Conservation (phyloP, 2,888 invertebrate genomes). For the Lasioglossum lativentre region DNA sequence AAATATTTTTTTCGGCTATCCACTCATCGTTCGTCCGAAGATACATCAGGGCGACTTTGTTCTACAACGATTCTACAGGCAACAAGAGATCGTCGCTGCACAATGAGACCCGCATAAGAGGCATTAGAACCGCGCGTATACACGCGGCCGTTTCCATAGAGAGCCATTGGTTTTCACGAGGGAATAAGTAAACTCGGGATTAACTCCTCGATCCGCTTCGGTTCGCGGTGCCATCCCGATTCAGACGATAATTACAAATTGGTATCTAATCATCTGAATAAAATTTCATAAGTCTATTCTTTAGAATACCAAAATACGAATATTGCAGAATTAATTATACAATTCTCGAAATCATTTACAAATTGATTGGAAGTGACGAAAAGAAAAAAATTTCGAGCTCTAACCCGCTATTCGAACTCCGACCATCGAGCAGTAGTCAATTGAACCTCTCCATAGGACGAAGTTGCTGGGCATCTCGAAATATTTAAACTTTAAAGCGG, state of each 20-base stretch:
- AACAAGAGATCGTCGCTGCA: conserved; percentile 66
- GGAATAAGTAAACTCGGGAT: conserved; percentile 40
- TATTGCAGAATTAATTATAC: background rate
- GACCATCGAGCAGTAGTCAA: background rate
- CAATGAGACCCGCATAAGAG: conserved; percentile 69
- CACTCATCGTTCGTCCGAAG: conserved; percentile 19
- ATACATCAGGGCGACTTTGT: conserved; percentile 32
- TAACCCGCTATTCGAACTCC: background rate
- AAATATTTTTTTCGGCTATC: conserved; percentile 35
- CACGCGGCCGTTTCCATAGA: conserved; percentile 29
- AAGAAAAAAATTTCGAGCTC: background rate
- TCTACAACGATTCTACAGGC: conserved; percentile 56
- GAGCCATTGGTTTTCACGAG: conserved; percentile 45
- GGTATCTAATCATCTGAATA: background rate
- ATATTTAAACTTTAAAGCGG: conserved; percentile 4
- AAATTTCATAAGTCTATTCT: too few species aligned
- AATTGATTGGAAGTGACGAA: background rate
- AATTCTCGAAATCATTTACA: background rate
- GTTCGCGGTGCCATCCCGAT: background rate
- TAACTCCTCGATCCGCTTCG: conserved; percentile 34
- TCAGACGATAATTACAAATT: background rate
- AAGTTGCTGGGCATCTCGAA: conserved; percentile 3
- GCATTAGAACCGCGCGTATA: conserved; percentile 50
- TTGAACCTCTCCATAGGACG: background rate
- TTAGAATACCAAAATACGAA: too few species aligned